These are phyloP conservation scores for Asarcornis scutulata DNA, from an alignment of 2,113 vertebrate genomes.

Conservation along the genomic window DNA sequence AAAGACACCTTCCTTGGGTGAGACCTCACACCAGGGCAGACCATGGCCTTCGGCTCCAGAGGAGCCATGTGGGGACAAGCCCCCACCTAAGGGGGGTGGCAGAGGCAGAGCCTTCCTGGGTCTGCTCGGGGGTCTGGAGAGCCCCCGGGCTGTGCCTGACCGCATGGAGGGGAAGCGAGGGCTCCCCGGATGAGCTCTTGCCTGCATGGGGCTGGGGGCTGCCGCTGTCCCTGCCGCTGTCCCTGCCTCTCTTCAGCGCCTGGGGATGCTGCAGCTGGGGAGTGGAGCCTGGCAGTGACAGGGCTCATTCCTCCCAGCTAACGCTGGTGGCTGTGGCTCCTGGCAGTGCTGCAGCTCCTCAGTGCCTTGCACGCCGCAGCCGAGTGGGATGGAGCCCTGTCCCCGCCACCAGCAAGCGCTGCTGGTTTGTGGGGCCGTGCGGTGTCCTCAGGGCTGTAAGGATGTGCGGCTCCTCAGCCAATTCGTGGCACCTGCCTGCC, in stretches of 20 bases:
- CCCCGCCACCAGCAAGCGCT: rapidly evolving
- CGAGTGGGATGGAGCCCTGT: rapidly evolving
- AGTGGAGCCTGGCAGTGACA: rapidly evolving
- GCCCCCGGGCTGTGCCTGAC: rapidly evolving
- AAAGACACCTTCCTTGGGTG: neutral
- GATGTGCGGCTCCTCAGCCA: rapidly evolving
- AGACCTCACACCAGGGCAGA: neutral
- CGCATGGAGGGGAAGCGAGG: rapidly evolving
- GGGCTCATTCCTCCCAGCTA: neutral
- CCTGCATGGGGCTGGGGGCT: neutral
- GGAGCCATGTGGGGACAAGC: rapidly evolving
- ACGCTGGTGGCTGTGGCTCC: neutral
- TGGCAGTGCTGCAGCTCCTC: neutral
- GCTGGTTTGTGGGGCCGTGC: rapidly evolving
- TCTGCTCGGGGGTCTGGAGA: neutral
- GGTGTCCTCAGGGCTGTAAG: rapidly evolving
- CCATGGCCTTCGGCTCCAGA: neutral
- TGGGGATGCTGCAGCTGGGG: rapidly evolving
- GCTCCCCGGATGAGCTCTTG: neutral
- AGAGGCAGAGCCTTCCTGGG: neutral
- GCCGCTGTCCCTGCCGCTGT: neutral
- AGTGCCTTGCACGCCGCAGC: rapidly evolving
- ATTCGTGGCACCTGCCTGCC: neutral
- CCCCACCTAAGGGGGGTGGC: neutral
- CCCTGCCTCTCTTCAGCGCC: neutral